These are phyloP conservation scores for Hassar affinis DNA, from an alignment of 2,113 vertebrate species.

Conservation along the genomic window DNA sequence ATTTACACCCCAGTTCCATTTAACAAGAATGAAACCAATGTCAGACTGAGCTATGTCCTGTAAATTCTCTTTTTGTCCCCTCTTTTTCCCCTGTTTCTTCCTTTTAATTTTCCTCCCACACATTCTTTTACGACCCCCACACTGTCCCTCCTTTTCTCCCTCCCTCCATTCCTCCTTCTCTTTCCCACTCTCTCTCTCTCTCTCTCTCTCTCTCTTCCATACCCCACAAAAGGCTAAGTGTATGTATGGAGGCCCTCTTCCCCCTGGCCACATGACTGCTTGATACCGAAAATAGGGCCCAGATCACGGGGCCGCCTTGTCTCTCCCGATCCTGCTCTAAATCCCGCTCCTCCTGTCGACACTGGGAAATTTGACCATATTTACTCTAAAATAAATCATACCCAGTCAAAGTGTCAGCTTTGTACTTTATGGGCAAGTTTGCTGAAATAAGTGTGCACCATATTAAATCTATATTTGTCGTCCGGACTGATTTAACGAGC, in stretches of 20 bases:
- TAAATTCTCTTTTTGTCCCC: slow-evolving; percentile 32
- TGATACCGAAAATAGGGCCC: slow-evolving; percentile 50
- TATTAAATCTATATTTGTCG: slow-evolving; percentile 45
- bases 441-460: slow-evolving; percentile 18
- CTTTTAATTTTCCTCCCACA: slow-evolving; percentile 29
- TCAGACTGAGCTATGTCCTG: slow-evolving; percentile 17
- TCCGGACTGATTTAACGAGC: slow-evolving; percentile 17
- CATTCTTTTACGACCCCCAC: slow-evolving; percentile 24
- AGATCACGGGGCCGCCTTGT: slow-evolving; percentile 26
- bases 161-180: not conserved
- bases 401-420: slow-evolving; percentile 13
- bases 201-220: slow-evolving; percentile 6
- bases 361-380: slow-evolving; percentile 43
- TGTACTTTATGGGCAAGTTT: slow-evolving; percentile 12
- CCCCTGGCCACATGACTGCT: slow-evolving; percentile 45
- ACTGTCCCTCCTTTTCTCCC: slow-evolving; percentile 24
- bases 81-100: slow-evolving; percentile 1
- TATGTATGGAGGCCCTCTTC: slow-evolving; percentile 49
- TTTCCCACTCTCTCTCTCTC: not conserved
- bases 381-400: slow-evolving; percentile 42
- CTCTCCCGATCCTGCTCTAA: slow-evolving; percentile 25
- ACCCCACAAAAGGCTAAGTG: slow-evolving; percentile 53
- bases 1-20: slow-evolving; percentile 34
- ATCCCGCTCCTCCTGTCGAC: slow-evolving; percentile 23
- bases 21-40: slow-evolving; percentile 13